Base-by-base conservation (phyloP, 2,888 invertebrate genomes). In the Epinotia ramella region DNA sequence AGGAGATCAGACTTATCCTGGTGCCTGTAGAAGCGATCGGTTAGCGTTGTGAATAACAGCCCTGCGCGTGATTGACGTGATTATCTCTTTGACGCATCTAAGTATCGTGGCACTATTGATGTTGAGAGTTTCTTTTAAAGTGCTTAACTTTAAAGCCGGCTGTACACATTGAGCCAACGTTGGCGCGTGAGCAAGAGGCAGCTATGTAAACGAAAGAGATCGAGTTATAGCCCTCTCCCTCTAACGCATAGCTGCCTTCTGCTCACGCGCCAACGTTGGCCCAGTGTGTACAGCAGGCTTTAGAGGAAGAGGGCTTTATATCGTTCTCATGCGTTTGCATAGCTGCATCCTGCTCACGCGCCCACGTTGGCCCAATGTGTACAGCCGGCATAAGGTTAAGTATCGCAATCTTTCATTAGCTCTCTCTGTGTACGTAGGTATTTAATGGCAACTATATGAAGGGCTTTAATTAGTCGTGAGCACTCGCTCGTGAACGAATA, bases 1-100 rank as follows among this genome's bases (percentile, higher is more conserved):
- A 53, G 53, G 7, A 53, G 53, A 53, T n/a, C 53, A 53, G 53
- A 53, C 6, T 5, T 53, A 1, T 53, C n/a, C 53, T 53, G 53
- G 53, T 13, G 6, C 7, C 6, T 53, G n/a, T n/a, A 53, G 53
- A 53, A 53, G 6, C 53, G 53, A 11, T 53, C 13, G 53, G 66
- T 46, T 12, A n/a, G 66, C 11, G 20, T 28, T 18, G 5, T 28
- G 33, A 33, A 66, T 12, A 4, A 53, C 6, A 33, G 12, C n/a
- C 66, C 33, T n/a, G n/a, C 33, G 33, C 28, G 1, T 12, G 75
- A 75, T 75, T 75, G 72, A 76, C 76, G 62, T 67, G 76, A 76
- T 72, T 76, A 76, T 76, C 72, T 71, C 66, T 57, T 72, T 67
- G 57, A 46, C 20, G 46, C 62, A 75, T 76, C 75, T 65, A 70